phyloP scores from a whole-genome alignment of 2,113 vertebrate species.

The Hyperoodon ampullatus region DNA sequence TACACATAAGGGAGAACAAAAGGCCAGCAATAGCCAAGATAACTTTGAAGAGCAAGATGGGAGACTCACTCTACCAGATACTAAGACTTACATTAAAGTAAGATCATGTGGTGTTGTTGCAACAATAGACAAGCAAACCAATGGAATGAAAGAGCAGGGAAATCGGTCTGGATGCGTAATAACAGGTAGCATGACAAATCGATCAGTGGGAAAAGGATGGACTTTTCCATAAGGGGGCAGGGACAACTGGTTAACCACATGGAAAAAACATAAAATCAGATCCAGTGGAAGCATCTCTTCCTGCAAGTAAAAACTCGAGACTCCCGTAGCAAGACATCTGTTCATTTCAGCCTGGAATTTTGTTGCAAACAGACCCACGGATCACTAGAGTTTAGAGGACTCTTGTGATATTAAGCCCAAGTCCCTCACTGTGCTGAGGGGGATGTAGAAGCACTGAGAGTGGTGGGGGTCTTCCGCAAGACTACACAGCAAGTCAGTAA shows the following conservation, averaged over 20 bases:
- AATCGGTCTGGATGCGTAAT: neutral
- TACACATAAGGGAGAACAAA: neutral
- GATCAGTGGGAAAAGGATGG: neutral
- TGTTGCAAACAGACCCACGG: neutral
- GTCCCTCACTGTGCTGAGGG: neutral
- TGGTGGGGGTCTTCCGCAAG: neutral
- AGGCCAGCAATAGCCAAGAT: neutral
- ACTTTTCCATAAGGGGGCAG: neutral
- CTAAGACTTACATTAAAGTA: neutral
- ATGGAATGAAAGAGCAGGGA: neutral
- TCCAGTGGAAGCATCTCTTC: neutral
- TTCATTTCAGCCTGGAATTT: neutral
- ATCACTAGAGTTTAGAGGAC: neutral
- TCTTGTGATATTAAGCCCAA: neutral
- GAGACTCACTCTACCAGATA: neutral
- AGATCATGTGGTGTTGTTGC: neutral
- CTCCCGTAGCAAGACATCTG: neutral
- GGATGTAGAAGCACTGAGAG: neutral
- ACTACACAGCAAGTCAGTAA: neutral
- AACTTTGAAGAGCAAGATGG: neutral
- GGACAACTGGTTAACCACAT: neutral
- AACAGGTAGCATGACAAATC: neutral
- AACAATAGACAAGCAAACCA: neutral
- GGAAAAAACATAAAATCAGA: neutral
- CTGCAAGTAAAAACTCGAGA: neutral